Percentiles rank a stretch among this genome's conserved stretches.
These are phyloP conservation scores for Littorina saxatilis DNA, from an alignment of 1,140 invertebrate genomes.

Conservation along the genomic window DNA sequence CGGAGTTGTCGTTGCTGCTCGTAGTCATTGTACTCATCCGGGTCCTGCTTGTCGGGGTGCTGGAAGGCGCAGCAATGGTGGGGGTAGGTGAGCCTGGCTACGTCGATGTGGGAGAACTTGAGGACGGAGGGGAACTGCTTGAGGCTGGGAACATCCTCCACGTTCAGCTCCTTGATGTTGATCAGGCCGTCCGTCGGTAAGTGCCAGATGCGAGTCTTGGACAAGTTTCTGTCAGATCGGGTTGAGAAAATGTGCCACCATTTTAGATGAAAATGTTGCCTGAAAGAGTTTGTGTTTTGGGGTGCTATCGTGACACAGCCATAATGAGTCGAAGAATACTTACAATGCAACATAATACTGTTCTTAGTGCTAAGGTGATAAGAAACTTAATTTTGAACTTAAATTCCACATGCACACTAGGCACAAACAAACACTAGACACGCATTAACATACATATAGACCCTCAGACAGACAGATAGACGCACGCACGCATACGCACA, in stretches of 20 bases:
- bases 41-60: constrained; percentile 87
- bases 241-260: too few relatives aligned
- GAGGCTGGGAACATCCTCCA: constrained; percentile 84
- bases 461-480: too few relatives aligned
- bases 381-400: too few relatives aligned
- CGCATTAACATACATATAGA: too few relatives aligned
- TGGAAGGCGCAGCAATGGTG: constrained; percentile 94
- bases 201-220: constrained; percentile 83
- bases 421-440: too few relatives aligned
- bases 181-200: constrained; percentile 86
- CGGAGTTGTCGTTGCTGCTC: constrained; percentile 4
- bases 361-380: too few relatives aligned
- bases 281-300: too few relatives aligned
- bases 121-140: constrained; percentile 90
- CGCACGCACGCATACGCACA: neutral
- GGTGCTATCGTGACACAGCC: too few relatives aligned
- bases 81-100: constrained; percentile 85
- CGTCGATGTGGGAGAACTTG: constrained; percentile 80
- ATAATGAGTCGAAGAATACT: too few relatives aligned
- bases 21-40: constrained; percentile 58
- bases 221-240: constrained; percentile 80
- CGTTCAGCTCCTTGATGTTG: constrained; percentile 82
- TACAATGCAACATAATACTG: too few relatives aligned
- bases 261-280: too few relatives aligned
- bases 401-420: too few relatives aligned